phyloP scores from a whole-genome alignment of 2,797 vertebrate genomes.

The Harpagifer antarcticus region DNA sequence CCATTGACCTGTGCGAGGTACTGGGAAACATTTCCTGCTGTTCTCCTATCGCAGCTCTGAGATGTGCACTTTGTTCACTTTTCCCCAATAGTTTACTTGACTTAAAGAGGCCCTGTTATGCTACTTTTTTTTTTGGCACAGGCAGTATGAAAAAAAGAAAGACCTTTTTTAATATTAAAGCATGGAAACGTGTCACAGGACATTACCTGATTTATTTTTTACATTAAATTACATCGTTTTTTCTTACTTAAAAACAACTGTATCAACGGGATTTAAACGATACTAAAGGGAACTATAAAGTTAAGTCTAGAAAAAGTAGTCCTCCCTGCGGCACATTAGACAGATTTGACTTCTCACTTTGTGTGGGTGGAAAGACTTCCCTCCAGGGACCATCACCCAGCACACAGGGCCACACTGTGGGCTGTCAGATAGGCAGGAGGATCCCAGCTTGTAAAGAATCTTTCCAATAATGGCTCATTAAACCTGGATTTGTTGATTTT shows the following conservation, averaged over 20 bases:
- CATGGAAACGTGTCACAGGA: neutral
- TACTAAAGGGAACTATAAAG: neutral
- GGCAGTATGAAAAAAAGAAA: too few species aligned
- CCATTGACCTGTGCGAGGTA: slow-evolving; percentile 15
- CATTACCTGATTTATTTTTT: neutral
- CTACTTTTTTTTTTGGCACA: too few species aligned
- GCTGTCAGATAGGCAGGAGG: neutral
- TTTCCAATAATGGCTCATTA: neutral
- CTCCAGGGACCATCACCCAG: slow-evolving; percentile 15
- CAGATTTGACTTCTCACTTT: slow-evolving; percentile 33
- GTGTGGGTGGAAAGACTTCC: slow-evolving; percentile 38
- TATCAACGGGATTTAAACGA: neutral
- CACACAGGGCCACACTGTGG: slow-evolving; percentile 8
- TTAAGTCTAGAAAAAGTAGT: neutral
- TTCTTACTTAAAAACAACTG: too few species aligned
- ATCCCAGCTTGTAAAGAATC: neutral
- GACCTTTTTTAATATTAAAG: too few species aligned
- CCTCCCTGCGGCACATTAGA: slow-evolving; percentile 9
- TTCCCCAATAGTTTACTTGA: neutral
- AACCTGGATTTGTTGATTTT: neutral
- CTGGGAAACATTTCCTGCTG: neutral
- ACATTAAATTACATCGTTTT: too few species aligned
- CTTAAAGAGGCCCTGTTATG: neutral
- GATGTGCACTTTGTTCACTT: neutral
- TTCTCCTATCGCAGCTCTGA: neutral